These are phyloP conservation scores for Malthinus flaveolus DNA, from an alignment of 2,888 invertebrate species.

Conservation along the genomic window DNA sequence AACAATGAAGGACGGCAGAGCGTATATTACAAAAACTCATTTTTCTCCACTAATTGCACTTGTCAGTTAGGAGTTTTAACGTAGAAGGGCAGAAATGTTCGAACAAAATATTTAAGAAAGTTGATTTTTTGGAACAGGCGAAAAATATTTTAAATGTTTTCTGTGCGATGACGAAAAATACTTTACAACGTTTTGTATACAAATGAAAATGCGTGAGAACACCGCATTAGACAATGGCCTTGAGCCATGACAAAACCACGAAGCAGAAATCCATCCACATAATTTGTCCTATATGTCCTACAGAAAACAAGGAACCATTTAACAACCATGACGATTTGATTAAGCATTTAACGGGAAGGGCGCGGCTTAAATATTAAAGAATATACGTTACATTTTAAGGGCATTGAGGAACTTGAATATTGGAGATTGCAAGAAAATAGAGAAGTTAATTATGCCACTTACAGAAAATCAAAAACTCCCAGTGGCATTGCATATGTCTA, in stretches of 20 bases:
- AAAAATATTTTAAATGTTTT: no score
- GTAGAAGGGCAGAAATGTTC: no score
- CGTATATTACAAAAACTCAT: no score
- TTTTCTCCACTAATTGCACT: no score
- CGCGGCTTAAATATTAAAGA: constrained; percentile 18
- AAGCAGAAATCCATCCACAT: constrained; percentile 7
- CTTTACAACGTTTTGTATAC: no score
- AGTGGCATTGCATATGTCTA: constrained; percentile 7
- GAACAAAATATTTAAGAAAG: no score
- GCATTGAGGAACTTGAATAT: constrained; percentile 13
- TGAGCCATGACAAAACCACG: neutral
- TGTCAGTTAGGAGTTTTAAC: no score
- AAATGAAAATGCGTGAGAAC: no score
- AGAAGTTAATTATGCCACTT: constrained; percentile 13
- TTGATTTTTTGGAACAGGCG: no score
- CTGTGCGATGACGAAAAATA: no score
- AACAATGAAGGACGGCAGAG: no score
- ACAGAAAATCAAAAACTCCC: neutral
- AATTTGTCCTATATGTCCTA: constrained; percentile 8
- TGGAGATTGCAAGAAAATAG: constrained; percentile 15
- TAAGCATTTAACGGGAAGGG: constrained; percentile 11
- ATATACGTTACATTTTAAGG: constrained; percentile 14
- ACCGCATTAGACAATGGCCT: no score
- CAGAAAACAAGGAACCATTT: constrained; percentile 6
- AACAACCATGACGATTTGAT: neutral